Percentiles rank a stretch among this genome's conserved stretches.
These are phyloP conservation scores for Caenorhabditis tropicalis DNA, from an alignment of 1,140 invertebrate genomes.

Conservation along the genomic window DNA sequence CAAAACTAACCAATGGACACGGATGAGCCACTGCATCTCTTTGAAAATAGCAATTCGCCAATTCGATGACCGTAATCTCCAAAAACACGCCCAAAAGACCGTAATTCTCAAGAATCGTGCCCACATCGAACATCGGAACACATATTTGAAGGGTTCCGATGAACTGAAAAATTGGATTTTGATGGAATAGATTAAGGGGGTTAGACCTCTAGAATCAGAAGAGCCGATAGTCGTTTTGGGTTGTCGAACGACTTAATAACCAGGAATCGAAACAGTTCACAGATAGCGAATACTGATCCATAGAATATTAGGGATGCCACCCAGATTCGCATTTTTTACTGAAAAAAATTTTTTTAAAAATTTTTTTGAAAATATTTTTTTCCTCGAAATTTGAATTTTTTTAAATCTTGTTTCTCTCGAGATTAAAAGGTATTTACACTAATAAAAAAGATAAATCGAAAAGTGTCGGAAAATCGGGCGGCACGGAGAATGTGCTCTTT, in stretches of 20 bases:
- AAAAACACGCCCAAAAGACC: constrained; percentile 59
- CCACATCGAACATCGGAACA: constrained; percentile 62
- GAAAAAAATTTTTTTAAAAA: neutral
- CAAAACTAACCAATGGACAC: constrained; percentile 53
- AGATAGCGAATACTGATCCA: constrained; percentile 50
- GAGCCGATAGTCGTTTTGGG: constrained; percentile 45
- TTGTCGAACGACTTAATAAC: constrained; percentile 46
- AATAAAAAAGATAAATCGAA: too few species aligned
- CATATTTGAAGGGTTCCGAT: constrained; percentile 61
- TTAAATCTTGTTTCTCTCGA: too few species aligned
- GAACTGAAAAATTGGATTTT: constrained; percentile 52
- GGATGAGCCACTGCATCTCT: constrained; percentile 56
- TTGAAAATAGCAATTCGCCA: constrained; percentile 59
- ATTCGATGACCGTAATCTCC: constrained; percentile 60
- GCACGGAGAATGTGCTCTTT: constrained; percentile 40
- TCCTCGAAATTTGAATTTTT: too few species aligned
- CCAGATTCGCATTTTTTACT: constrained; percentile 55
- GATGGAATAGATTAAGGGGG: neutral
- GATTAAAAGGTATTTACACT: too few species aligned
- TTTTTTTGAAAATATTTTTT: too few species aligned
- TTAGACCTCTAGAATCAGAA: constrained; percentile 54
- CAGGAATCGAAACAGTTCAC: constrained; percentile 51
- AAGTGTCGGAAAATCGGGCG: too few species aligned
- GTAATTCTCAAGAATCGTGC: constrained; percentile 57
- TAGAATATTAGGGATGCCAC: constrained; percentile 59